Evolutionary conservation across 2,888 invertebrate genomes (phyloP).

Genomic region (Homarus gammarus): DNA sequence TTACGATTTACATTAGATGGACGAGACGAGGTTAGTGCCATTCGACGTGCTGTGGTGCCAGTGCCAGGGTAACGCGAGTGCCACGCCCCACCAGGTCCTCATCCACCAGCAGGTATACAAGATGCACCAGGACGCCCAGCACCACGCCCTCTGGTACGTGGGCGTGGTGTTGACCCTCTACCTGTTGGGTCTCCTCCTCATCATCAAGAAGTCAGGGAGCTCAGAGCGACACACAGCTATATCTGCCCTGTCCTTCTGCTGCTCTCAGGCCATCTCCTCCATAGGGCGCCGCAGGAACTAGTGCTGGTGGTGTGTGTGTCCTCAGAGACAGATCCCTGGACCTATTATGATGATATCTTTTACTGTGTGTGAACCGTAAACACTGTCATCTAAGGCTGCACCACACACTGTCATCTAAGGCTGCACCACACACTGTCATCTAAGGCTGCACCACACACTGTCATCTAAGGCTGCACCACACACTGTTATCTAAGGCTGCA

Average conservation of each 20-base stretch:
- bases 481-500: too few relatives aligned
- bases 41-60: constrained; percentile 53
- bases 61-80: constrained; percentile 57
- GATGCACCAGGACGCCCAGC: constrained; percentile 53
- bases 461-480: too few relatives aligned
- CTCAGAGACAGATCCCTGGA: too few relatives aligned
- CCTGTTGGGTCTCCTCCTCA: constrained; percentile 41
- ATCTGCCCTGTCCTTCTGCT: constrained; percentile 52
- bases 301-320: too few relatives aligned
- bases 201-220: constrained; percentile 45
- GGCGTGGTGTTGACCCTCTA: constrained; percentile 50
- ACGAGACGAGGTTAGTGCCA: constrained; percentile 28
- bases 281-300: constrained; percentile 17
- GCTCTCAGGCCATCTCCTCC: constrained; percentile 39
- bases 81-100: constrained; percentile 46
- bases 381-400: too few relatives aligned
- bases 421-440: too few relatives aligned
- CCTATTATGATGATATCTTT: too few relatives aligned
- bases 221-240: constrained; percentile 55
- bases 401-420: too few relatives aligned
- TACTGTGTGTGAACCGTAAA: too few relatives aligned
- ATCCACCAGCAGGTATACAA: constrained; percentile 36
- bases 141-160: constrained; percentile 63
- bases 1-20: too few relatives aligned
- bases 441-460: too few relatives aligned